These are phyloP conservation scores for Rhineura floridana DNA, from an alignment of 2,113 vertebrate genomes.

Conservation along the genomic window DNA sequence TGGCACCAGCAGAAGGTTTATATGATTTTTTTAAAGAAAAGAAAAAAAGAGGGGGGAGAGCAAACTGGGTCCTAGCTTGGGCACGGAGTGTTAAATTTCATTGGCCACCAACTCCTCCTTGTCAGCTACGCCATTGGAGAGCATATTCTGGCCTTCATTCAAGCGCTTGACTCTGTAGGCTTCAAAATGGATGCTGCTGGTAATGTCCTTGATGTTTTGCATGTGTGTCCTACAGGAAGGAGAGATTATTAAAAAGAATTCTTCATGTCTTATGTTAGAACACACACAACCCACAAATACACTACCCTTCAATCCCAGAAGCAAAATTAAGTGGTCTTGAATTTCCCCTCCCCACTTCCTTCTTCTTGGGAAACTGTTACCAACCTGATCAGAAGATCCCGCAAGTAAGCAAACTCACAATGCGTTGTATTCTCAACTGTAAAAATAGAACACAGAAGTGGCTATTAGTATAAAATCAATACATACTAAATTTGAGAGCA, in stretches of 20 bases:
- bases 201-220: conserved; percentile 99
- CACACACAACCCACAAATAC: neutral
- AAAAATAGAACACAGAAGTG: conserved; percentile 43
- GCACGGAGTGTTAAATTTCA: conserved; percentile 83
- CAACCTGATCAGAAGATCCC: conserved; percentile 97
- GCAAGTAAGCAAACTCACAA: conserved; percentile 97
- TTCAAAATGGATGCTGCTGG: conserved; percentile 96
- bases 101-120: conserved; percentile 84
- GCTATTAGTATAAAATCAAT: neutral
- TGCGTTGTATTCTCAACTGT: conserved; percentile 96
- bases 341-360: neutral
- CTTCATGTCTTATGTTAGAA: neutral
- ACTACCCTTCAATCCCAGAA: conserved; percentile 29
- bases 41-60: conserved; percentile 23
- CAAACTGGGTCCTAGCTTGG: conserved; percentile 52
- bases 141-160: conserved; percentile 86
- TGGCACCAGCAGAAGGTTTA: conserved; percentile 44
- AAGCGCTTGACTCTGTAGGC: conserved; percentile 93
- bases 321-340: neutral
- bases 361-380: conserved; percentile 32
- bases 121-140: conserved; percentile 83
- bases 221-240: conserved; percentile 89
- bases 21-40: conserved; percentile 63
- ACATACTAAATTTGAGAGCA: neutral
- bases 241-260: neutral